Conservation (phyloP, 2,888 invertebrate species). For the Orthosia gracilis region DNA sequence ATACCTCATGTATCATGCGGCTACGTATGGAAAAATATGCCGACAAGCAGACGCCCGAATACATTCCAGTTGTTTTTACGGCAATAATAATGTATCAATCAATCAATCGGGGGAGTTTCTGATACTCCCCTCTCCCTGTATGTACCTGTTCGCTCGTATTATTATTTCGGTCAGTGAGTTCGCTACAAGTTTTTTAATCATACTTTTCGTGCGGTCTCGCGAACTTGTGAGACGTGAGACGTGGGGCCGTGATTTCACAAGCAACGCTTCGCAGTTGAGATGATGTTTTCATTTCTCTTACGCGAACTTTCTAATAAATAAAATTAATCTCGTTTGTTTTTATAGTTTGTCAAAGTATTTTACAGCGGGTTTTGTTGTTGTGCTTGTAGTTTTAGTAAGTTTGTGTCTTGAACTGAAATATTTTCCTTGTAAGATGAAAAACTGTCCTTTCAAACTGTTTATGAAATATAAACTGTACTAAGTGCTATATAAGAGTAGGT, state of each 20-base stretch:
- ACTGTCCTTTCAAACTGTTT: not conserved
- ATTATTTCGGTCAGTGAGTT: constrained; percentile 75
- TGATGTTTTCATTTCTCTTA: constrained; percentile 66
- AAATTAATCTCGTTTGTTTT: constrained; percentile 65
- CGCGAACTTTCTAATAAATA: constrained; percentile 59
- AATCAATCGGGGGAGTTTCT: constrained; percentile 62
- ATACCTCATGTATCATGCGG: constrained; percentile 51
- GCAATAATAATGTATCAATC: constrained; percentile 75
- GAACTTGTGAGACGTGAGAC: constrained; percentile 70
- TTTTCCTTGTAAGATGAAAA: constrained; percentile 29
- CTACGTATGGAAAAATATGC: constrained; percentile 63
- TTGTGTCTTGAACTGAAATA: constrained; percentile 41
- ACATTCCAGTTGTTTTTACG: constrained; percentile 70
- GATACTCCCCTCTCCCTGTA: constrained; percentile 18
- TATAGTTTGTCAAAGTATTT: constrained; percentile 57
- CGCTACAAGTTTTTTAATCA: constrained; percentile 79
- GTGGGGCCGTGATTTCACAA: constrained; percentile 69
- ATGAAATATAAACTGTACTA: not conserved
- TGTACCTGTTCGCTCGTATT: constrained; percentile 63
- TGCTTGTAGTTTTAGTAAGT: constrained; percentile 23
- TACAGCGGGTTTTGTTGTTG: constrained; percentile 47
- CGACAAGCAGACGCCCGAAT: constrained; percentile 66
- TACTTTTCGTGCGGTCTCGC: constrained; percentile 75
- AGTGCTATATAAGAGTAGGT: not conserved
- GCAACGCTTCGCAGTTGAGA: constrained; percentile 60